A percentile compares a stretch with the other conserved stretches of the same genome.
Conservation (phyloP, 2,797 vertebrate genomes). For the Streptopelia turtur region DNA sequence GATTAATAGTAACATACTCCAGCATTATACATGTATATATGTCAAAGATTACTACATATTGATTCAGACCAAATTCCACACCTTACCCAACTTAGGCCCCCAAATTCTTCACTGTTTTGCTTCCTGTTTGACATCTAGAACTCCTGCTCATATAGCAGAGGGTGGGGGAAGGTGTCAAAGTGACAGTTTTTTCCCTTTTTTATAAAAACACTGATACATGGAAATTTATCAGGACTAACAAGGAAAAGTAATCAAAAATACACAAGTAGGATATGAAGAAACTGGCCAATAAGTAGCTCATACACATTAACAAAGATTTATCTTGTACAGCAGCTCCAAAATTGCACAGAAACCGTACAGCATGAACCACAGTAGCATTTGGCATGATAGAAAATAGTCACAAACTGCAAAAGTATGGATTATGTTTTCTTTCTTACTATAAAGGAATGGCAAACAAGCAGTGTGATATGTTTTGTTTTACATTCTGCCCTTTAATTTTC, state of each 20-base stretch:
- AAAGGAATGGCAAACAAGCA: not conserved
- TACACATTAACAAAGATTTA: not conserved
- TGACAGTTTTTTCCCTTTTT: not conserved
- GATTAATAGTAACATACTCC: not conserved
- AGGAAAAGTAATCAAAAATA: not conserved
- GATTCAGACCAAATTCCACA: not conserved
- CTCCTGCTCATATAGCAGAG: not conserved
- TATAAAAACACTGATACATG: not conserved
- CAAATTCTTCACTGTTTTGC: constrained; percentile 42
- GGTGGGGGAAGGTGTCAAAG: not conserved
- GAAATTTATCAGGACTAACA: not conserved
- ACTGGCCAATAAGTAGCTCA: not conserved
- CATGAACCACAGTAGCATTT: not conserved
- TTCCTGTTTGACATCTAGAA: not conserved
- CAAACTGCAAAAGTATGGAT: not conserved
- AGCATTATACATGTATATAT: not conserved
- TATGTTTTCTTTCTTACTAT: not conserved
- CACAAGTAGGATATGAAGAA: not conserved
- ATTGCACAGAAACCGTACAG: not conserved
- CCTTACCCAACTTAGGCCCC: constrained; percentile 11
- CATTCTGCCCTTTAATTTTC: not conserved
- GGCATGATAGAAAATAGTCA: not conserved
- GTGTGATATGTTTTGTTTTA: not conserved
- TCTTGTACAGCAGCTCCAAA: not conserved
- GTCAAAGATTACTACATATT: not conserved